Evolutionary conservation across 1,140 invertebrate genomes (phyloP).

Genomic region (Hestina assimilis): DNA sequence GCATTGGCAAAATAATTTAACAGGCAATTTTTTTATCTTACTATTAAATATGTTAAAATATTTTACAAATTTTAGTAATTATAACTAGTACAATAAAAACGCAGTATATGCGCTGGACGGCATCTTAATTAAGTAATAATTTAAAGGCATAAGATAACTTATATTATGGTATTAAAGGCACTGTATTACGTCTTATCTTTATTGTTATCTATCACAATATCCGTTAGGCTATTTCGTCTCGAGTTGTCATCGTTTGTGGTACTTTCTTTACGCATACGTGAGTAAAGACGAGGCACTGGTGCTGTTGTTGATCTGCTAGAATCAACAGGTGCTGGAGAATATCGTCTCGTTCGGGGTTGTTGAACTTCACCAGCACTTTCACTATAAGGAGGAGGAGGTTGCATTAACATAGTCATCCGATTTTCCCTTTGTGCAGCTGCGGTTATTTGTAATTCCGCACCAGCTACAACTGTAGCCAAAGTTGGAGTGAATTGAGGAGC

Average conservation of each 20-base stretch:
- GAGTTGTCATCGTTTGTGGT: conserved; percentile 51
- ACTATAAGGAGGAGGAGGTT: conserved; percentile 64
- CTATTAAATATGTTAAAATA: neutral
- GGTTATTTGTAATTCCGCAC: conserved; percentile 68
- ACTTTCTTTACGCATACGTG: conserved; percentile 65
- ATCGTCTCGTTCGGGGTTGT: conserved; percentile 54
- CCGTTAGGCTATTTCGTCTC: conserved; percentile 63
- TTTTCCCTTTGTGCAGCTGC: conserved; percentile 64
- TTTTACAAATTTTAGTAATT: no score
- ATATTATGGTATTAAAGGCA: conserved; percentile 52
- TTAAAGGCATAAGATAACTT: conserved; percentile 43
- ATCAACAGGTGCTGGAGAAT: conserved; percentile 60
- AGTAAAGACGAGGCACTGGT: conserved; percentile 64
- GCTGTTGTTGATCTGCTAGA: conserved; percentile 45
- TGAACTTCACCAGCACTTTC: conserved; percentile 48
- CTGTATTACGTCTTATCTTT: conserved; percentile 63
- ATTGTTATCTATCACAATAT: conserved; percentile 67
- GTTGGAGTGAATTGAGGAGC: conserved; percentile 70
- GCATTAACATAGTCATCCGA: conserved; percentile 62
- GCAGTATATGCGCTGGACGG: conserved; percentile 39
- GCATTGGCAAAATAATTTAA: no score
- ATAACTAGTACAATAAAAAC: conserved; percentile 7
- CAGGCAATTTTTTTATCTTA: no score
- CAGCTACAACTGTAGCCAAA: conserved; percentile 66
- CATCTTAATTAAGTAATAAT: conserved; percentile 40